Evolutionary conservation across 1,140 invertebrate genomes (phyloP), one percentile per base, ranked within the genome.

Genomic region (Medauroidea extradentata): DNA sequence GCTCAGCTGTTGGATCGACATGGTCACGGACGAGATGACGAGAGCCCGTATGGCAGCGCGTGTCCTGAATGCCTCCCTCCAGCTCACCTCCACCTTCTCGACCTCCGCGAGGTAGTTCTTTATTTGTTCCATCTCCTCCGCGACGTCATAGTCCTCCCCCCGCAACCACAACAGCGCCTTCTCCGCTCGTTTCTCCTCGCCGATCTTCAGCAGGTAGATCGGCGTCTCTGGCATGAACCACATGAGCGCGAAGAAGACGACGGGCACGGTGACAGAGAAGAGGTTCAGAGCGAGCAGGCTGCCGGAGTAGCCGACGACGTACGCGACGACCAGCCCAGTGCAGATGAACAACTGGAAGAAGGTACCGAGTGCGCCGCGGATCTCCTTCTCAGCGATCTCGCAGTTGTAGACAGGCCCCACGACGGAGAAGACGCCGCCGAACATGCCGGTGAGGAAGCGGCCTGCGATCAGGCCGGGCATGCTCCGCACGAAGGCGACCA

Each of bases 1-100:
- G 25, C 78, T 80, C 24, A 85, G 68, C 64, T 89, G 86, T 57
- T 83, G 79, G 54, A 85, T 81, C 62, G 77, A 71, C 71, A 83
- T 80, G 1, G 87, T 66, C 1, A 71, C 73, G 23, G 74, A 65
- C 38, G 72, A 78, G 13, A 76, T 76, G 0, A 75, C 29, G 0
- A 83, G 63, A 0, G 82, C 79, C 64, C 79, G 84, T 14, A 76
- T 58, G 3, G 79, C 77, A 3, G 73, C 72, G 60, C 65, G 71
- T 14, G 77, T 55, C 7, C 44, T 65, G 7, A 73, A 56, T n/a
- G 70, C 75, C 1, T 67, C 64, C 1, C 69, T 25, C 43, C 74
- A 46, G 41, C 73, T 72, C 2, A 73, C 73, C 27, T 65, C 63
- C 19, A 66, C 68, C 23, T 62, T 67, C 49, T 66, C 65, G 21